These are phyloP conservation scores for Drosophila ananassae DNA, from an alignment of 1,140 invertebrate genomes.

Conservation along the genomic window DNA sequence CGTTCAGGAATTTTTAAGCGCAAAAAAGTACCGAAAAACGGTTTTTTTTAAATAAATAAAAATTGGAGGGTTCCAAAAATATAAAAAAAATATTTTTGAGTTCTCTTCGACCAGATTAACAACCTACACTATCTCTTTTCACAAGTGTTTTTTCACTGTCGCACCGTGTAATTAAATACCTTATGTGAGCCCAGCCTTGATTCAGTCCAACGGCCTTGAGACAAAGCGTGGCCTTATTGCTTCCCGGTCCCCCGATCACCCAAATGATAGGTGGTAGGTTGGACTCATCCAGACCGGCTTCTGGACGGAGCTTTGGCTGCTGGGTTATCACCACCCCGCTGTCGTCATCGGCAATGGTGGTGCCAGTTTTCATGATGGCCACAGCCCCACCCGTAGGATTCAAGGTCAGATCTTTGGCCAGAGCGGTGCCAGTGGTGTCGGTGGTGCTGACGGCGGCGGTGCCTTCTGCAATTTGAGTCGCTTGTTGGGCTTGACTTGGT, in stretches of 20 bases:
- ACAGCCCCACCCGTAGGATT: constrained; percentile 20
- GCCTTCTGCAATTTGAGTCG: constrained; percentile 73
- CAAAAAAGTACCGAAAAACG: no score
- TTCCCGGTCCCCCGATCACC: constrained; percentile 93
- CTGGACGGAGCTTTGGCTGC: constrained; percentile 63
- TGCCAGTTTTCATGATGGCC: constrained; percentile 14
- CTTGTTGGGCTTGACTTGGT: constrained; percentile 84
- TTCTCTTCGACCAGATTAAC: no score
- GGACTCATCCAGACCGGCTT: constrained; percentile 65
- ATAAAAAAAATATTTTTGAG: no score
- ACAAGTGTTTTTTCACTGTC: no score
- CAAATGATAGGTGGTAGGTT: constrained; percentile 88
- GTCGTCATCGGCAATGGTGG: constrained; percentile 49
- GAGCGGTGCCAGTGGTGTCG: constrained; percentile 11
- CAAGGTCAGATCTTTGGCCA: constrained; percentile 33
- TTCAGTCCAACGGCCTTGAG: constrained; percentile 87
- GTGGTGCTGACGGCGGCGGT: constrained; percentile 5
- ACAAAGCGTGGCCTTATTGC: constrained; percentile 90
- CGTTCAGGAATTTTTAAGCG: no score
- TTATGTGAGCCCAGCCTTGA: constrained; percentile 90
- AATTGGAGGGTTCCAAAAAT: no score
- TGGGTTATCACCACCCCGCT: constrained; percentile 66
- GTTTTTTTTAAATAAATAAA: no score
- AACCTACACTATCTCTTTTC: no score
- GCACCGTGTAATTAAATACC: constrained; percentile 84